Percentiles rank a stretch among this genome's conserved stretches.
These are phyloP conservation scores for Chlorops oryzae DNA, from an alignment of 1,140 invertebrate genomes.

Conservation along the genomic window DNA sequence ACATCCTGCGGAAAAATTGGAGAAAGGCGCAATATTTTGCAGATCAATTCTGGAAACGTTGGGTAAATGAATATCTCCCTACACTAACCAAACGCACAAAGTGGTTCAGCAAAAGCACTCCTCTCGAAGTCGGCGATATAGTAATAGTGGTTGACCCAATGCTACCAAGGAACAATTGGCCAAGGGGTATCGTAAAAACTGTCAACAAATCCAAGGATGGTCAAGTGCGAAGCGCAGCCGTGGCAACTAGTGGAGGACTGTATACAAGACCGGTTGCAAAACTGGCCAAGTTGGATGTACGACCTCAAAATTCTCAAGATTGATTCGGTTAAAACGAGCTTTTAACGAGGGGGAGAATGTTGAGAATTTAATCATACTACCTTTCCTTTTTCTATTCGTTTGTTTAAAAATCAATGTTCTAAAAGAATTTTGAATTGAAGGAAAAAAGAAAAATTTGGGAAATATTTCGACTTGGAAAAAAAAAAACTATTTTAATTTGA, in stretches of 20 bases:
- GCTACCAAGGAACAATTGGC: constrained; percentile 22
- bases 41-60: constrained; percentile 25
- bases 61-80: constrained; percentile 26
- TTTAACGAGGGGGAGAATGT: too few species aligned
- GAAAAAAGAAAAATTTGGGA: too few species aligned
- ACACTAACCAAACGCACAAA: constrained; percentile 20
- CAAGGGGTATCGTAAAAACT: constrained; percentile 8
- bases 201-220: constrained; percentile 3
- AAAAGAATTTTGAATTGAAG: too few species aligned
- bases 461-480: too few species aligned
- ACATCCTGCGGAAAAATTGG: constrained; percentile 17
- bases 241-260: not conserved
- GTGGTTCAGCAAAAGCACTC: constrained; percentile 21
- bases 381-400: too few species aligned
- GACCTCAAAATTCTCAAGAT: too few species aligned
- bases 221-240: constrained; percentile 8
- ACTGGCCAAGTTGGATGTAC: constrained; percentile 8
- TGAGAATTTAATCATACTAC: too few species aligned
- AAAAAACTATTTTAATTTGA: too few species aligned
- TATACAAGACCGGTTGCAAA: constrained; percentile 7
- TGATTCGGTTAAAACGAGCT: too few species aligned
- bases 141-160: constrained; percentile 26
- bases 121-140: constrained; percentile 23
- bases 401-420: too few species aligned
- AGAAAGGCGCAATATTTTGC: constrained; percentile 19